These are phyloP conservation scores for Mus pahari DNA, from an alignment of 2,113 vertebrate genomes.

Conservation along the genomic window DNA sequence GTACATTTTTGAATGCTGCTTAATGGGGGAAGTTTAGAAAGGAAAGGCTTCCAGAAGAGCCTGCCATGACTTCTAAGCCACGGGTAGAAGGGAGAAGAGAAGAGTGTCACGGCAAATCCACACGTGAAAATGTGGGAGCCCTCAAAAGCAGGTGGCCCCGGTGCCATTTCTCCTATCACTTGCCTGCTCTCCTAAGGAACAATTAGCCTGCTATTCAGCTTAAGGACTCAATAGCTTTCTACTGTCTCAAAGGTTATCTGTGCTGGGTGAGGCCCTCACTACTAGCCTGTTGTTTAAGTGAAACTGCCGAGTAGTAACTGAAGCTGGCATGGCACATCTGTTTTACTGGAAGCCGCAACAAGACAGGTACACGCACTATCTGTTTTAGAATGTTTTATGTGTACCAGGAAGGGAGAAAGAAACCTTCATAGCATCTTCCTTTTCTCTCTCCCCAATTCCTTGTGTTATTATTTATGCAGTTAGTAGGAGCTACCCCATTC, in stretches of 20 bases:
- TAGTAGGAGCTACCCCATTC: conserved; percentile 75
- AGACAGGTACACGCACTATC: conserved; percentile 84
- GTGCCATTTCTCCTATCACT: conserved; percentile 36
- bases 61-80: conserved; percentile 73
- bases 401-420: conserved; percentile 60
- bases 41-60: conserved; percentile 71
- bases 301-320: conserved; percentile 83
- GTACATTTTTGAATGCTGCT: conserved; percentile 74
- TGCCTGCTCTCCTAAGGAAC: conserved; percentile 44
- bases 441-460: conserved; percentile 34
- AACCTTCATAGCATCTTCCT: conserved; percentile 67
- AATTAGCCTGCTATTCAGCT: conserved; percentile 64
- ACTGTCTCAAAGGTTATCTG: conserved; percentile 69
- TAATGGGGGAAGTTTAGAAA: conserved; percentile 75
- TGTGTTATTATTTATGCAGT: conserved; percentile 77
- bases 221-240: conserved; percentile 24
- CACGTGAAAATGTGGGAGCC: background rate
- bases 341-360: conserved; percentile 86
- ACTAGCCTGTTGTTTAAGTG: conserved; percentile 85
- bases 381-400: conserved; percentile 48
- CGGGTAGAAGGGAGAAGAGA: background rate
- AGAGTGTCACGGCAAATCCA: accelerated
- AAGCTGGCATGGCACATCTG: conserved; percentile 84
- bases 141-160: conserved; percentile 58
- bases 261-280: conserved; percentile 77